Percentiles rank a stretch among this genome's conserved stretches.
These are phyloP conservation scores for Pantherophis vulpinus DNA, from an alignment of 2,797 vertebrate genomes.

Conservation along the genomic window DNA sequence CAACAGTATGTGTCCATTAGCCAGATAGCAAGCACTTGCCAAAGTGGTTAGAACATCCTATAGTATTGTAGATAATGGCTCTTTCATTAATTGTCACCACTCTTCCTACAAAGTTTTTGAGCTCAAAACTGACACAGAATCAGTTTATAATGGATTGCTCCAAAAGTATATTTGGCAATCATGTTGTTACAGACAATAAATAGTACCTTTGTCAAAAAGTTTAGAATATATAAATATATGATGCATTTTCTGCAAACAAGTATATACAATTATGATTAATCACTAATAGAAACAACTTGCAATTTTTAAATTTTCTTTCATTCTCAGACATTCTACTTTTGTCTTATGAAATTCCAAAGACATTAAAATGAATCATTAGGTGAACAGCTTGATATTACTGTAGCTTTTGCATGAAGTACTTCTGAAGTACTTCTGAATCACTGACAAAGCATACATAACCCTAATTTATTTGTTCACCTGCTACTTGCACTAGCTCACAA, in stretches of 20 bases:
- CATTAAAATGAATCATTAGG: slow-evolving; percentile 57
- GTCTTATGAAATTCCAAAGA: slow-evolving; percentile 36
- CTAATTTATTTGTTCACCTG: neutral
- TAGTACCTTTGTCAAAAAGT: slow-evolving; percentile 10
- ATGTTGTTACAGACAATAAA: neutral
- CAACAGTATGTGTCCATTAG: too few species aligned
- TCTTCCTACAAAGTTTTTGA: neutral
- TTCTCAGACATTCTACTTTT: slow-evolving; percentile 15
- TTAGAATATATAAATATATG: slow-evolving; percentile 7
- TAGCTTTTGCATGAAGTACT: slow-evolving; percentile 29
- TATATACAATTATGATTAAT: slow-evolving; percentile 2
- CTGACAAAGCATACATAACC: neutral
- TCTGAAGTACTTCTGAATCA: neutral
- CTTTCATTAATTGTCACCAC: neutral
- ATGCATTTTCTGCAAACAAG: neutral
- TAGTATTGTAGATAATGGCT: neutral
- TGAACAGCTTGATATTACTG: slow-evolving; percentile 48
- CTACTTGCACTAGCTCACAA: neutral
- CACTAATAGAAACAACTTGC: slow-evolving; percentile 28
- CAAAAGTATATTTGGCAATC: neutral
- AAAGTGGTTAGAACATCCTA: neutral
- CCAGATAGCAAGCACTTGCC: neutral
- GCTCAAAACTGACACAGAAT: neutral
- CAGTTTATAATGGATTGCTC: neutral
- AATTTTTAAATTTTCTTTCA: neutral